These are phyloP conservation scores for Camponotus pennsylvanicus DNA, from an alignment of 1,140 invertebrate species.

Conservation along the genomic window DNA sequence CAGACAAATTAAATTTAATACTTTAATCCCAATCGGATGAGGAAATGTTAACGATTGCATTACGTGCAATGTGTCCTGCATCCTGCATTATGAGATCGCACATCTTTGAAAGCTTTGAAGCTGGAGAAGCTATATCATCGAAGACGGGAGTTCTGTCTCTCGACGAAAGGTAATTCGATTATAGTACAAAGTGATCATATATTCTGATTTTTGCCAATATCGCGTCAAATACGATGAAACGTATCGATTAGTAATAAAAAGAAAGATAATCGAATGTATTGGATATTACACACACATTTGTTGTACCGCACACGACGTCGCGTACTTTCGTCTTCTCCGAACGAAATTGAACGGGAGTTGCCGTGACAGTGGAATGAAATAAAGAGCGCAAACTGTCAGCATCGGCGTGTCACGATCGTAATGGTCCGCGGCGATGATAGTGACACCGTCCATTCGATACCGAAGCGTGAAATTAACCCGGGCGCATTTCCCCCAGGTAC, in stretches of 20 bases:
- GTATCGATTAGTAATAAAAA: neutral
- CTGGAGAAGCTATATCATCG: neutral
- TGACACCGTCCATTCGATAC: constrained; percentile 56
- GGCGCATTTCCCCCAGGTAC: constrained; percentile 72
- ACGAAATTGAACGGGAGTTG: constrained; percentile 5
- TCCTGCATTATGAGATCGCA: neutral
- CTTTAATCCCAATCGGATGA: neutral
- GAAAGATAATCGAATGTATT: constrained; percentile 17
- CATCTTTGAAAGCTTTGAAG: neutral
- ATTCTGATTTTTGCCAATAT: neutral
- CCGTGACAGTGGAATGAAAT: constrained; percentile 61
- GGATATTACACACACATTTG: constrained; percentile 7
- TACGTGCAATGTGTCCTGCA: neutral
- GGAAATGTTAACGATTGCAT: neutral
- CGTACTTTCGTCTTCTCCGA: neutral
- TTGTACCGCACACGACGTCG: constrained; percentile 9
- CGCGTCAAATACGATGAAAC: too few species aligned
- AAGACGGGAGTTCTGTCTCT: neutral
- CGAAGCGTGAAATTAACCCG: constrained; percentile 76
- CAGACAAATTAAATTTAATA: constrained; percentile 29
- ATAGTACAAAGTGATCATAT: too few species aligned
- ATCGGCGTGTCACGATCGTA: constrained; percentile 63
- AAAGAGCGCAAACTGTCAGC: constrained; percentile 60
- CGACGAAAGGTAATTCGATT: neutral
- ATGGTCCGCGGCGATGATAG: constrained; percentile 61